Evolutionary conservation across 2,113 vertebrate genomes (phyloP), one percentile per base, ranked within the genome.

Genomic region (Oreochromis spilurus): DNA sequence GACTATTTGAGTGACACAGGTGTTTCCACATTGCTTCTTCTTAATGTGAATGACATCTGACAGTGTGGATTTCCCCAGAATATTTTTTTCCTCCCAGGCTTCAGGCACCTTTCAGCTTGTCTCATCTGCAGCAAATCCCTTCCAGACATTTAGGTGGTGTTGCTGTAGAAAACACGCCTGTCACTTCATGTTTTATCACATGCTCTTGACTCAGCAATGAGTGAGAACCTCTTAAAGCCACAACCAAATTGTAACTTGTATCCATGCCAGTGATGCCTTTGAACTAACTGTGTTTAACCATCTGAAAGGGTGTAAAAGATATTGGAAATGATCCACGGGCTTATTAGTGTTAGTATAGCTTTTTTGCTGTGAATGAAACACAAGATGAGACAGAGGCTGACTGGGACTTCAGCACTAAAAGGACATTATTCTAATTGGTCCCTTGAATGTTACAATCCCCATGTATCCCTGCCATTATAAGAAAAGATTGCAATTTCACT

Each of bases 181-280:
- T 94, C 94, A 91, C 91, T 90, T 93, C 29, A 11, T 2, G 84
- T 94, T 86, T 84, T 24, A 72, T 94, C 93, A 87, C 88, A 89
- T 5, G 34, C 48, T 79, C 83, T 84, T 67, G 85, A 93, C 83
- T 91, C 89, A 79, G 89, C 91, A 92, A 93, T 89, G 87, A 90
- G 78, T 87, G 54, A 52, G 60, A 58, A 38, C 58, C 87, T 91
- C 80, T 86, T 67, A 72, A 89, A 89, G 43, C 83, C 81, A 9
- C 82, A 4, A 19, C 81, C 34, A 21, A 62, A 92, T 83, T 83
- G 21, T 19, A 50, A 53, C 77, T 67, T 26, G 75, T 72, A 24
- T 55, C 80, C n/a, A 11, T 14, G 57, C 45, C 54, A 52, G 58
- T 10, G 83, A 58, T 65, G 88, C 45, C 85, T 90, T 79, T 85